phyloP scores from a whole-genome alignment of 2,888 invertebrate species.

The Drosophila mettleri region DNA sequence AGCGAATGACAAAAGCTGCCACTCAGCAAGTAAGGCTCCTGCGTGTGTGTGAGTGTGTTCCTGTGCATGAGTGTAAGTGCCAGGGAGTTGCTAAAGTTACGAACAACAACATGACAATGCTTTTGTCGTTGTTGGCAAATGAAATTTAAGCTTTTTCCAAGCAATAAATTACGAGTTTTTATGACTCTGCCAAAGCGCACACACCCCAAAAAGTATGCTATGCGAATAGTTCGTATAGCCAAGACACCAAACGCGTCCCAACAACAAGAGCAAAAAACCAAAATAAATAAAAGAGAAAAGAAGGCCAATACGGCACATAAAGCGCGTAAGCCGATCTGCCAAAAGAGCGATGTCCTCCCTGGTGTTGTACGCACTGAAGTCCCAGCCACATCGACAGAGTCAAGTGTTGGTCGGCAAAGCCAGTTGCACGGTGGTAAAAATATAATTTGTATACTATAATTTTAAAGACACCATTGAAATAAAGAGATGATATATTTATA shows the following conservation, averaged over 20 bases:
- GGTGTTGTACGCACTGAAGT: slow-evolving; percentile 46
- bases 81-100: slow-evolving; percentile 63
- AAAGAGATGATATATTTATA: too few relatives aligned
- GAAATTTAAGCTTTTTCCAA: slow-evolving; percentile 82
- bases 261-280: slow-evolving; percentile 4
- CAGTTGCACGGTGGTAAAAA: slow-evolving; percentile 46
- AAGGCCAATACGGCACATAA: slow-evolving; percentile 61
- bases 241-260: slow-evolving; percentile 31
- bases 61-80: slow-evolving; percentile 38
- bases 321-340: slow-evolving; percentile 77
- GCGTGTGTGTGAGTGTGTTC: slow-evolving; percentile 11
- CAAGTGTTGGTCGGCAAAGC: slow-evolving; percentile 63
- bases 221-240: slow-evolving; percentile 66
- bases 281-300: slow-evolving; percentile 6
- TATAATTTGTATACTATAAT: too few relatives aligned
- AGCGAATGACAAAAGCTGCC: slow-evolving; percentile 52
- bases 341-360: slow-evolving; percentile 63
- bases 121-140: slow-evolving; percentile 77
- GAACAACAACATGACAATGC: slow-evolving; percentile 58
- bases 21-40: slow-evolving; percentile 54
- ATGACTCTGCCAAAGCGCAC: slow-evolving; percentile 70
- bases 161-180: slow-evolving; percentile 82
- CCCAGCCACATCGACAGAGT: slow-evolving; percentile 60
- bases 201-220: slow-evolving; percentile 53
- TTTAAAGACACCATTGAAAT: too few relatives aligned